Percentiles rank a stretch among this genome's conserved stretches.
These are phyloP conservation scores for Polydesmus complanatus DNA, from an alignment of 2,888 invertebrate species.

Conservation along the genomic window DNA sequence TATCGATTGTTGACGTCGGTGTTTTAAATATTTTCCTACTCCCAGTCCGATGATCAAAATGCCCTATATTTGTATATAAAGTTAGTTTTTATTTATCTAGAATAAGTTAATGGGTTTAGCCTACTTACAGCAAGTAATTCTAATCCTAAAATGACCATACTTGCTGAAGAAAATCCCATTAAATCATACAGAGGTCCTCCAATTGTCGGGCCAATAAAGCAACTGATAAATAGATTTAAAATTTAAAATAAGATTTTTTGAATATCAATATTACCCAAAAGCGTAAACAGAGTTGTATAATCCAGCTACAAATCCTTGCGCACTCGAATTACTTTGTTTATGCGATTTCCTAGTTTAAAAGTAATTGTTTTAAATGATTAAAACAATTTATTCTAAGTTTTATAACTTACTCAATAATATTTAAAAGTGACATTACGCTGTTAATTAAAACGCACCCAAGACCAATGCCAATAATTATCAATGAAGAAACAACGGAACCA, in stretches of 20 bases:
- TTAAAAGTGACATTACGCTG: not conserved
- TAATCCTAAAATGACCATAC: constrained; percentile 6
- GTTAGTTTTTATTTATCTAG: too few relatives aligned
- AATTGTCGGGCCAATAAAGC: constrained; percentile 12
- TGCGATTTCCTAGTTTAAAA: too few relatives aligned
- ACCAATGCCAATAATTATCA: not conserved
- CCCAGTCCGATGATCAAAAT: too few relatives aligned
- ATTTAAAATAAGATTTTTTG: not conserved
- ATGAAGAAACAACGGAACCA: not conserved
- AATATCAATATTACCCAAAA: constrained; percentile 5
- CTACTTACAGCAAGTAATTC: not conserved
- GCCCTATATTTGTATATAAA: too few relatives aligned
- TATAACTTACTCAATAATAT: constrained; percentile 9
- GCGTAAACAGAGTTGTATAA: constrained; percentile 10
- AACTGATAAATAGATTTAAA: not conserved
- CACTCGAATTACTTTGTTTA: too few relatives aligned
- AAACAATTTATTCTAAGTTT: too few relatives aligned
- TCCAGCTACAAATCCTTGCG: constrained; percentile 14
- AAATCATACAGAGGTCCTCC: constrained; percentile 12
- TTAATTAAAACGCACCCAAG: not conserved
- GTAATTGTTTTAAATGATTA: too few relatives aligned
- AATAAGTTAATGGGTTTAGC: too few relatives aligned
- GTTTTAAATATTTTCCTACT: too few relatives aligned
- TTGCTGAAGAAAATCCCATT: constrained; percentile 8
- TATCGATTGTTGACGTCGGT: too few relatives aligned